Percentiles rank a stretch among this genome's conserved stretches.
Evolutionary conservation across 2,797 vertebrate genomes (phyloP).

Genomic region (Ibycter americanus): DNA sequence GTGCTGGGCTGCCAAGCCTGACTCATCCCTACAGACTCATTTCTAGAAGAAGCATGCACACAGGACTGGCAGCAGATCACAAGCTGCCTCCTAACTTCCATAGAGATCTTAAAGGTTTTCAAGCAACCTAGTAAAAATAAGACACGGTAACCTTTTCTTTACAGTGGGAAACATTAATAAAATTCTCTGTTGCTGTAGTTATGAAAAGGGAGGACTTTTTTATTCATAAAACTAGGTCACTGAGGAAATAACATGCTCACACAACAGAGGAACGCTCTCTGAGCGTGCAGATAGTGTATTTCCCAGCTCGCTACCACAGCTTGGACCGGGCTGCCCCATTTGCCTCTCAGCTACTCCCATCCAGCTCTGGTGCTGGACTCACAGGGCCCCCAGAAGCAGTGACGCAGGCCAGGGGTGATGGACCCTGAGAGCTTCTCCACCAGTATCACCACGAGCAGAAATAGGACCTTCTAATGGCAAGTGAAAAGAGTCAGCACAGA

Average conservation of each 20-base stretch:
- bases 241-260: background rate
- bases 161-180: conserved; percentile 15
- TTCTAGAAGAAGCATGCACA: conserved; percentile 11
- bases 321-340: background rate
- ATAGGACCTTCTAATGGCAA: background rate
- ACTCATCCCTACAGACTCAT: conserved; percentile 56
- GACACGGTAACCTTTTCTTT: conserved; percentile 38
- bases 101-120: conserved; percentile 22
- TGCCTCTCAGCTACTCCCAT: background rate
- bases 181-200: background rate
- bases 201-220: background rate
- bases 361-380: background rate
- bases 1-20: conserved; percentile 60
- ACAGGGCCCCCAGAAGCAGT: background rate
- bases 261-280: background rate
- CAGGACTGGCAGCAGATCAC: conserved; percentile 50
- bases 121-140: conserved; percentile 54
- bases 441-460: background rate
- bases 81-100: conserved; percentile 9
- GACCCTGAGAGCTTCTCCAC: rapidly evolving
- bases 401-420: rapidly evolving
- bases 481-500: background rate
- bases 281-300: background rate
- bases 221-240: conserved; percentile 38
- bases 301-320: background rate